Percentiles rank a stretch among this genome's conserved stretches.
Conservation (phyloP, 2,888 invertebrate genomes). For the Phaonia tiefii region DNA sequence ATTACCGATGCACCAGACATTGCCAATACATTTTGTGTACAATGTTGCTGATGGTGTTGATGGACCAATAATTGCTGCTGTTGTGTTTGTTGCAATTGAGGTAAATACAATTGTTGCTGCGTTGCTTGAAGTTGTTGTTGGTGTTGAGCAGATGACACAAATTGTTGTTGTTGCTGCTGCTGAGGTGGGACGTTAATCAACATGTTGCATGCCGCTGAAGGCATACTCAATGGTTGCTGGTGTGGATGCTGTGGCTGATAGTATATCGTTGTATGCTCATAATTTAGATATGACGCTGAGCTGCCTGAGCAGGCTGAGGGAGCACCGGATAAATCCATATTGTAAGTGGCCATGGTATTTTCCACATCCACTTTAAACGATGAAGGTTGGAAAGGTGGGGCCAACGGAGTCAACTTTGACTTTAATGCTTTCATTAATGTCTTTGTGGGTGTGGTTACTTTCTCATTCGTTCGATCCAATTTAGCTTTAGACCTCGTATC, state of each 20-base stretch:
- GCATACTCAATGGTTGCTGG: constrained; percentile 65
- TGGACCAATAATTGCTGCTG: constrained; percentile 61
- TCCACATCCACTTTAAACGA: constrained; percentile 68
- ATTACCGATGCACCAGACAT: constrained; percentile 54
- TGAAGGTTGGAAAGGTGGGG: constrained; percentile 75
- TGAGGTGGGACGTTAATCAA: constrained; percentile 63
- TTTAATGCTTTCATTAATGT: constrained; percentile 73
- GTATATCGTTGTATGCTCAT: constrained; percentile 74
- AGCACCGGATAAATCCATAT: constrained; percentile 18
- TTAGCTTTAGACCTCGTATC: constrained; percentile 38
- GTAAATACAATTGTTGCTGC: constrained; percentile 60
- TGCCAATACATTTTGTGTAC: constrained; percentile 72
- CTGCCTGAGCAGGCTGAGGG: constrained; percentile 45
- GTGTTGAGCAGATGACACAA: constrained; percentile 62
- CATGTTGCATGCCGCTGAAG: constrained; percentile 61
- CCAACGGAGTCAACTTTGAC: constrained; percentile 76
- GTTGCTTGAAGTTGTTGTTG: constrained; percentile 63
- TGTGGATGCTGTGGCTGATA: constrained; percentile 71
- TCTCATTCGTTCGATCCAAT: background rate
- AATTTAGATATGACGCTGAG: constrained; percentile 69
- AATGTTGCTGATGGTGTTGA: constrained; percentile 71
- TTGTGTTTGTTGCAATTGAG: constrained; percentile 52
- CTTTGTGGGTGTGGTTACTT: constrained; percentile 30
- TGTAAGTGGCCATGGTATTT: constrained; percentile 43
- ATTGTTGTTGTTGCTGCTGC: constrained; percentile 70